Conservation (phyloP, 2,888 invertebrate species). For the Drymonia ruficornis region DNA sequence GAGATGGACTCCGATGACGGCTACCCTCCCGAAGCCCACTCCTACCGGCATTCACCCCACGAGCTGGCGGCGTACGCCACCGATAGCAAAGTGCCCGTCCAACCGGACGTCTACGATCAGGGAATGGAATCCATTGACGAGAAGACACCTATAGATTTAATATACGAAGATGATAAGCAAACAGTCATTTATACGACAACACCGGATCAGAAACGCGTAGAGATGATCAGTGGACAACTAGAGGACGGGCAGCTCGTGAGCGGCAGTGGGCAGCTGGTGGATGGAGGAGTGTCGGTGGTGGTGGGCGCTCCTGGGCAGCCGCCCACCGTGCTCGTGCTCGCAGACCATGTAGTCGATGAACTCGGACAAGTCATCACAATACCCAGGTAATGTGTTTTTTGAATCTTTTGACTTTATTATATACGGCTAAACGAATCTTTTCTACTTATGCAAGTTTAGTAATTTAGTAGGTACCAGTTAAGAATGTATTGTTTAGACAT, state of each 20-base stretch:
- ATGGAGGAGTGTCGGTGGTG: conserved; percentile 82
- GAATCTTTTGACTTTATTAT: conserved; percentile 8
- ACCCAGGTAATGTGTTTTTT: conserved; percentile 79
- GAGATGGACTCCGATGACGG: conserved; percentile 86
- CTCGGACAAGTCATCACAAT: conserved; percentile 87
- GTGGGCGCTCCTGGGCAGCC: conserved; percentile 78
- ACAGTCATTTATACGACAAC: conserved; percentile 93
- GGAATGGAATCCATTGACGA: conserved; percentile 85
- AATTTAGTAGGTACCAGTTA: no score
- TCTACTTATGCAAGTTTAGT: no score
- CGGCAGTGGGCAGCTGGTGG: conserved; percentile 77
- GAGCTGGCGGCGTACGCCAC: conserved; percentile 80
- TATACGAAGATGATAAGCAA: conserved; percentile 93
- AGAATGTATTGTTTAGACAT: no score
- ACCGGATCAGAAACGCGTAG: conserved; percentile 91
- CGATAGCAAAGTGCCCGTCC: conserved; percentile 85
- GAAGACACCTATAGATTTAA: conserved; percentile 91
- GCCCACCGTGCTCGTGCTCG: conserved; percentile 88
- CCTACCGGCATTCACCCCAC: conserved; percentile 84
- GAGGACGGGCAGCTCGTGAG: conserved; percentile 84
- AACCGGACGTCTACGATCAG: conserved; percentile 80
- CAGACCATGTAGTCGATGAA: conserved; percentile 89
- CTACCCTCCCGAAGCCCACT: conserved; percentile 86
- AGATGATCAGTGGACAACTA: conserved; percentile 90
- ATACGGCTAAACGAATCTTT: background rate